Base-by-base conservation (phyloP, 1,140 invertebrate genomes). In the Bombus ignitus region DNA sequence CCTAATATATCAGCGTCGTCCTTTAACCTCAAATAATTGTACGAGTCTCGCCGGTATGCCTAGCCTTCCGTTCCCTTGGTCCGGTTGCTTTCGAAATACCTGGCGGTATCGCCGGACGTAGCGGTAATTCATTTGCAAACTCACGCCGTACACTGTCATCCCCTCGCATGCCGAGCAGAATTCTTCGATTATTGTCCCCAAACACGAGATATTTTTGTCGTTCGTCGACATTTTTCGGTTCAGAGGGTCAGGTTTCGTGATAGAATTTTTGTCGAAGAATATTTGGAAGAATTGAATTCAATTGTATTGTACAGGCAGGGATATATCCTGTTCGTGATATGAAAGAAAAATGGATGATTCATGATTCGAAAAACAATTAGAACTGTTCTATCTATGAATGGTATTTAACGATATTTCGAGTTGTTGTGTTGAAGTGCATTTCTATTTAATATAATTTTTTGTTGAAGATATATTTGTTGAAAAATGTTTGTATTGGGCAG, bases 11-110 rank as follows among this genome's bases (percentile, higher is more conserved):
- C 89, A 91, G 88, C 89, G 89, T 90, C 87, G 83, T 86, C 89
- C 88, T 90, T 88, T 90, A 91, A 91, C 89, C 89, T 88, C 89
- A 88, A 91, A 91, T 88, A 91, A 91, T 91, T 91, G 88, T 90
- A 91, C 80, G 86, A 90, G 65, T 71, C 85, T 83, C 66, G 25
- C 39, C n/a, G 66, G 81, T 59, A 65, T 76, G 62, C 74, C 47
- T 53, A 53, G 47, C 47, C 47, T 53, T 53, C 47, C 85, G 42
- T 76, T 87, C 74, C 47, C 73, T 37, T 37, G 57, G 44, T 65
- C 44, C 42, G 53, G 72, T 88, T 78, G 70, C 77, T 80, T 83
- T 88, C 86, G 83, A 85, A 90, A 90, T 90, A 89, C 78, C 88
- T 65, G 59, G 44, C 44, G 77, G 72, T 87, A 90, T 89, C 85